Percentiles rank a stretch among this genome's conserved stretches.
Evolutionary conservation across 1,140 invertebrate species (phyloP).

Genomic region (Microplitis mediator): DNA sequence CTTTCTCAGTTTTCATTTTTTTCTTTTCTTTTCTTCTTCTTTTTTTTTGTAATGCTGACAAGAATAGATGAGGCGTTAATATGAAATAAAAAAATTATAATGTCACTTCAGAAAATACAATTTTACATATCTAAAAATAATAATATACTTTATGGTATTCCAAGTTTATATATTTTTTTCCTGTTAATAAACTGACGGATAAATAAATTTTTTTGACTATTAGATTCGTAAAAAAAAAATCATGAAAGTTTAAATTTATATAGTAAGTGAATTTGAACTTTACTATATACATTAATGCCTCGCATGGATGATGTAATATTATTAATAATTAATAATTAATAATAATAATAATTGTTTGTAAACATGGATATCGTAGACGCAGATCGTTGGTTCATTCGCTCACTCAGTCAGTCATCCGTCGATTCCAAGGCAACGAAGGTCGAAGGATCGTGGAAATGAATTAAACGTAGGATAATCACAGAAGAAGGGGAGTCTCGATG

Average conservation of each 20-base stretch:
- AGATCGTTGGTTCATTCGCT: background rate
- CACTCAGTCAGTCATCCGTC: conserved; percentile 6
- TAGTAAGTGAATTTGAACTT: no score
- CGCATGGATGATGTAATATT: background rate
- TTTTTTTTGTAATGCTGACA: conserved; percentile 5
- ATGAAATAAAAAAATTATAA: background rate
- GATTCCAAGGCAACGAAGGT: conserved; percentile 31
- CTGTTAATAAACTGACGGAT: background rate
- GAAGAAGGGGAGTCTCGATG: conserved; percentile 57
- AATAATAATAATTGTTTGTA: background rate
- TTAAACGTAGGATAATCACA: conserved; percentile 65
- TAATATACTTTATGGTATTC: no score
- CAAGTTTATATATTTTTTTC: background rate
- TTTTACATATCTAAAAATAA: no score
- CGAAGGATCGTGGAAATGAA: conserved; percentile 51
- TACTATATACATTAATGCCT: no score
- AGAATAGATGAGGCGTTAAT: background rate
- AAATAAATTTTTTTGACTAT: no score
- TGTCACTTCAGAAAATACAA: background rate
- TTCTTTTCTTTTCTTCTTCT: conserved; percentile 5
- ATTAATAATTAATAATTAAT: background rate
- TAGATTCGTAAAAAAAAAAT: no score
- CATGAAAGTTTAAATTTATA: no score
- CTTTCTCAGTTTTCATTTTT: conserved; percentile 7
- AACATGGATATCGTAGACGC: no score